phyloP scores from a whole-genome alignment of 2,113 vertebrate species.

The Eulacestoma nigropectus region DNA sequence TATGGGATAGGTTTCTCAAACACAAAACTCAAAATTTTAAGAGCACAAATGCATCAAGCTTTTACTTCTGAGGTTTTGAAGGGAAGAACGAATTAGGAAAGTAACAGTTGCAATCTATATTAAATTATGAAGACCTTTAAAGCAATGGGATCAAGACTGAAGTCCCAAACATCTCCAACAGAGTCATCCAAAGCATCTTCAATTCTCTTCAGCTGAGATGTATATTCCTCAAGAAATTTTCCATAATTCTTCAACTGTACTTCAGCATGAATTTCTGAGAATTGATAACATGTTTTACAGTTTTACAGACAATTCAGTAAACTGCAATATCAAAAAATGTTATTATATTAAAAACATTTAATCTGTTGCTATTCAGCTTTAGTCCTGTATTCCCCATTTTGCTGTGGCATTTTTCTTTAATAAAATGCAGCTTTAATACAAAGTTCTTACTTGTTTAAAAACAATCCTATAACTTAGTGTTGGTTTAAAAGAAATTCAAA shows the following conservation, averaged over 20 bases:
- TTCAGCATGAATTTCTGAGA: constrained; percentile 94
- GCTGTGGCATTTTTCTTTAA: not conserved
- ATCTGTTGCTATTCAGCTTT: not conserved
- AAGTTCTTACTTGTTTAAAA: not conserved
- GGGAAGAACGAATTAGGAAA: not conserved
- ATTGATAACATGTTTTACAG: constrained; percentile 7
- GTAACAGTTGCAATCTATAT: not conserved
- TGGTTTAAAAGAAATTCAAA: not conserved
- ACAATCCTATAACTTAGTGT: not conserved
- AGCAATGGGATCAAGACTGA: constrained; percentile 93
- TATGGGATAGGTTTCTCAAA: not conserved
- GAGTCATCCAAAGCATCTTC: constrained; percentile 95
- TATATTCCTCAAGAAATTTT: constrained; percentile 94
- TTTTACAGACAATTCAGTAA: not conserved
- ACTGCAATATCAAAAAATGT: not conserved
- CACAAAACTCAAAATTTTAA: not conserved
- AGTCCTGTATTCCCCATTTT: not conserved
- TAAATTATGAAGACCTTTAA: constrained; percentile 79
- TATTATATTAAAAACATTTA: not conserved
- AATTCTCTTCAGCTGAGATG: constrained; percentile 89
- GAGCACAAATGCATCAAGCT: not conserved
- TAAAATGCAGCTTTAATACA: not conserved
- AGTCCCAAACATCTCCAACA: constrained; percentile 97
- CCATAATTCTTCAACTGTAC: constrained; percentile 96
- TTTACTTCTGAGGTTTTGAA: not conserved